A percentile compares a stretch with the other conserved stretches of the same genome.
phyloP scores from a whole-genome alignment of 2,113 vertebrate species.

The Nothocercus julius region DNA sequence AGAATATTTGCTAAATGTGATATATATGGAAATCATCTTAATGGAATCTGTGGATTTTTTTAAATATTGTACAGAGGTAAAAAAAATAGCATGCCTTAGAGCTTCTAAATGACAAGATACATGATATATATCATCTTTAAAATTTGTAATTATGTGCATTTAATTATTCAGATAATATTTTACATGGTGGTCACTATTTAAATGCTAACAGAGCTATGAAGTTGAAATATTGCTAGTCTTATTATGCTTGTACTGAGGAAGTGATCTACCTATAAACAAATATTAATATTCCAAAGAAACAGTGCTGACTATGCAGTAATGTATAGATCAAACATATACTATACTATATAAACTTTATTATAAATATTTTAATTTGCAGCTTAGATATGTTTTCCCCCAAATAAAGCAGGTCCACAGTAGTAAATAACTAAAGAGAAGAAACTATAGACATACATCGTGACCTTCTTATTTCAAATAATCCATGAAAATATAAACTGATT shows the following conservation, averaged over 20 bases:
- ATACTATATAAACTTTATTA: not conserved
- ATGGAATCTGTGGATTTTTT: not conserved
- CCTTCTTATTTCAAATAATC: not conserved
- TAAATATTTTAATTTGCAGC: not conserved
- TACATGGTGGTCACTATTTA: not conserved
- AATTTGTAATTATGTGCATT: not conserved
- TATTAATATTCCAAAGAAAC: not conserved
- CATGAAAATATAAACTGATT: not conserved
- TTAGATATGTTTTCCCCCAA: not conserved
- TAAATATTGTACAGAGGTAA: not conserved
- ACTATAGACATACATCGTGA: not conserved
- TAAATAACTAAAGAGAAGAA: not conserved
- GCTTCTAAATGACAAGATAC: not conserved
- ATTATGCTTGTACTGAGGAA: not conserved
- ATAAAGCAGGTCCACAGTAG: not conserved
- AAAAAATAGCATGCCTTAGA: not conserved
- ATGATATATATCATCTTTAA: not conserved
- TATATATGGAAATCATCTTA: not conserved
- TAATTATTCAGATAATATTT: not conserved
- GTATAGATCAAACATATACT: not conserved
- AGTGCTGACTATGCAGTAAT: not conserved
- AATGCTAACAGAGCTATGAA: not conserved
- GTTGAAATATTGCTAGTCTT: not conserved
- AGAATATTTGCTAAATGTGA: not conserved
- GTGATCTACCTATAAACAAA: not conserved